These are phyloP conservation scores for Cyclophora albipunctata DNA, from an alignment of 2,888 invertebrate species.

Conservation along the genomic window DNA sequence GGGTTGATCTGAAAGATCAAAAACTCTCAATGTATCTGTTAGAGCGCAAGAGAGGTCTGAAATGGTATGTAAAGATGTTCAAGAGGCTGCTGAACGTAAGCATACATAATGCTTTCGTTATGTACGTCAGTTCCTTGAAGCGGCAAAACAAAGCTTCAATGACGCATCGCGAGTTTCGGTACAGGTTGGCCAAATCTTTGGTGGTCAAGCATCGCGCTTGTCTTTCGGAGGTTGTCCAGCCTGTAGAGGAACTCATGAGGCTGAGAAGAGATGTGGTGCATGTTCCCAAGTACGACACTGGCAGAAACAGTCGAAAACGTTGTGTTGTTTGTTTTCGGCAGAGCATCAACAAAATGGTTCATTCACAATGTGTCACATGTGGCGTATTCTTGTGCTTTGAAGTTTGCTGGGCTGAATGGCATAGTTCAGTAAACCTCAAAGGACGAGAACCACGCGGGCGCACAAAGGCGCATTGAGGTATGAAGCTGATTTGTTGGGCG, in stretches of 20 bases:
- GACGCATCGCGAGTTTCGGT: constrained; percentile 6
- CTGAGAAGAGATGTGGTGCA: constrained; percentile 10
- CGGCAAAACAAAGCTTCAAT: constrained; percentile 1
- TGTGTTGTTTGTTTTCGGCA: constrained; percentile 3
- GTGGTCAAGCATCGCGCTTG: constrained; percentile 1
- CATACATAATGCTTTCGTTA: constrained; percentile 12
- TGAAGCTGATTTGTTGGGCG: no score
- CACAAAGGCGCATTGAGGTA: no score
- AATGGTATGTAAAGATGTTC: constrained; percentile 20
- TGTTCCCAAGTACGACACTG: constrained; percentile 1
- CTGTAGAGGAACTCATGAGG: constrained; percentile 1
- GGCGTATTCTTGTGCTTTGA: not conserved
- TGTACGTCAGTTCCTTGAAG: constrained; percentile 5
- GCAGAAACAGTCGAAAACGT: constrained; percentile 2
- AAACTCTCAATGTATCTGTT: not conserved
- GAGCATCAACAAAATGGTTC: constrained; percentile 3
- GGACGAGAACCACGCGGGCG: not conserved
- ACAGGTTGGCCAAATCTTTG: constrained; percentile 1
- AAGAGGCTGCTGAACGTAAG: constrained; percentile 17
- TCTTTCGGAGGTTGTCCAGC: not conserved
- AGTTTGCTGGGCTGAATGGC: not conserved
- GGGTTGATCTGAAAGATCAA: not conserved
- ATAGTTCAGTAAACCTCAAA: not conserved
- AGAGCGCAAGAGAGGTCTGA: not conserved
- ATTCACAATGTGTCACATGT: constrained; percentile 10